Evolutionary conservation across 2,888 invertebrate species (phyloP).

Genomic region (Sarcophaga rosellei): DNA sequence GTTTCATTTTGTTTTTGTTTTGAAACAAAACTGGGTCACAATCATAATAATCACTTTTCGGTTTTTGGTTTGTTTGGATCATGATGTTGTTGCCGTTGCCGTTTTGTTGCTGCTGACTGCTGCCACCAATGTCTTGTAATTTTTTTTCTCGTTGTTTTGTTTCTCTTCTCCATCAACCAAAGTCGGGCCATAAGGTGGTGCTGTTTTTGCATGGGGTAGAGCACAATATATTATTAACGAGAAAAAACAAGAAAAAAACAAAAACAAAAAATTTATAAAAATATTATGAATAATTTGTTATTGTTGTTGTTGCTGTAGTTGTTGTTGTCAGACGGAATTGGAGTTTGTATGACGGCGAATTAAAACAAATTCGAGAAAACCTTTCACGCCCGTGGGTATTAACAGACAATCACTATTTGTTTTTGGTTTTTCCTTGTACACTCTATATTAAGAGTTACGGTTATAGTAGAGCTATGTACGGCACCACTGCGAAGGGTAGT

Average conservation of each 20-base stretch:
- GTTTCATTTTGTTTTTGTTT: background rate
- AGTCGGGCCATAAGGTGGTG: slow-evolving; percentile 48
- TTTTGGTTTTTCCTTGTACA: background rate
- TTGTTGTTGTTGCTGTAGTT: slow-evolving; percentile 33
- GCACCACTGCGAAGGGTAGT: no score
- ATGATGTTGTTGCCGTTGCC: background rate
- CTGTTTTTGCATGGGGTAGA: slow-evolving; percentile 12
- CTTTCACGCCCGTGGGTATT: slow-evolving; percentile 67
- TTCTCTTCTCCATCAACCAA: slow-evolving; percentile 6
- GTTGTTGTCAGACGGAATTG: slow-evolving; percentile 9
- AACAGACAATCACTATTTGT: slow-evolving; percentile 56
- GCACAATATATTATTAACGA: background rate
- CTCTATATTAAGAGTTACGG: background rate
- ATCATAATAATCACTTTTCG: slow-evolving; percentile 61
- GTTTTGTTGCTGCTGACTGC: background rate
- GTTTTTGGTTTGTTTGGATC: slow-evolving; percentile 6
- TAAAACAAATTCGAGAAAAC: slow-evolving; percentile 60
- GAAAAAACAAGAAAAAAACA: background rate
- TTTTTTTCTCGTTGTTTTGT: slow-evolving; percentile 35
- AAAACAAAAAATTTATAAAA: slow-evolving; percentile 11
- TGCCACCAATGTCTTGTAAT: slow-evolving; percentile 10
- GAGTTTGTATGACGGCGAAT: slow-evolving; percentile 35
- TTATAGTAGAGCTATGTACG: no score
- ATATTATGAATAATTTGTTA: slow-evolving; percentile 40
- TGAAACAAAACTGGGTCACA: slow-evolving; percentile 63